Evolutionary conservation across 2,113 vertebrate genomes (phyloP), one percentile per base, ranked within the genome.

Genomic region (Calidris pugnax): DNA sequence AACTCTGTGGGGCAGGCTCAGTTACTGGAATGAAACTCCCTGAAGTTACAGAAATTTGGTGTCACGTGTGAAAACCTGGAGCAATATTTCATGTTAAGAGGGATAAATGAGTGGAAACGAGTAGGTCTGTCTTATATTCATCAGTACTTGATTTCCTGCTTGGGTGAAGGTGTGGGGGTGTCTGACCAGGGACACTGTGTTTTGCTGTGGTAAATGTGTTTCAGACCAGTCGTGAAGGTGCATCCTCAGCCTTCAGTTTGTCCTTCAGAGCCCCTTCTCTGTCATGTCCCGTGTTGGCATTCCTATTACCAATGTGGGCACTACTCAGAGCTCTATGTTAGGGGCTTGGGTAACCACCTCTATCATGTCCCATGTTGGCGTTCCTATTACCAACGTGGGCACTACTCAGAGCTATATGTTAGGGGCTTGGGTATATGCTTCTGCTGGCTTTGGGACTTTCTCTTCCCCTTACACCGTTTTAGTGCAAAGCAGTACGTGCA

Each of bases 261-360:
- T 68, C 32, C 1, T 0, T 28, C 19, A 22, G 51, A 62, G 28
- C 14, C 22, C 15, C 8, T 78, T 60, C 41, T 41, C 43, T 39
- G 20, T 81, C 76, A 41, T 39, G 30, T 20, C 24, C 15, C 3
- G 0, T 13, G 9, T 8, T 74, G 4, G 8, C 75, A 14, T 24
- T 78, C 41, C 12, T 47, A 9, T 68, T 55, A 27, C 1, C 4
- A 63, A 21, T 0, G 0, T 30, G n/a, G n/a, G n/a, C n/a, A n/a
- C n/a, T n/a, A n/a, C n/a, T n/a, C n/a, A n/a, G n/a, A 47, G 27
- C 17, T n/a, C 4, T 56, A 4, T 66, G 91, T 80, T 66, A n/a
- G 32, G 28, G 45, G 10, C 17, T 73, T 45, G 16, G 22, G 4
- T 71, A 7, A n/a, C n/a, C n/a, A n/a, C n/a, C 41, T 41, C 43